Evolutionary conservation across 2,113 vertebrate species (phyloP).

Genomic region (Guaruba guarouba): DNA sequence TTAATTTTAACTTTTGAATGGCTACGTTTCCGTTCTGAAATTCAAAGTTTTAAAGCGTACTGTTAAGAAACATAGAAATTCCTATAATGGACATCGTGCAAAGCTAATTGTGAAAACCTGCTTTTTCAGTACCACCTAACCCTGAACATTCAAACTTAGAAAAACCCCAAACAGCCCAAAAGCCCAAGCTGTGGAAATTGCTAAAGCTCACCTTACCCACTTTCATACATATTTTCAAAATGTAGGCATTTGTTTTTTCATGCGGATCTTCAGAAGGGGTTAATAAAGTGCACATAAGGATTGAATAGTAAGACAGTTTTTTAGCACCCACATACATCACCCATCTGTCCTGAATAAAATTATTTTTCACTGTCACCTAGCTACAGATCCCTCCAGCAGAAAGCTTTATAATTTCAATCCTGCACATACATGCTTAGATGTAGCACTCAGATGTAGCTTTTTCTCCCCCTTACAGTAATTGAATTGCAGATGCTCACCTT

Average conservation of each 20-base stretch:
- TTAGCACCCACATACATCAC: neutral
- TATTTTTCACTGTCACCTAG: neutral
- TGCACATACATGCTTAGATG: neutral
- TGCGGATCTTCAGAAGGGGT: neutral
- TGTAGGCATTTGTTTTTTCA: neutral
- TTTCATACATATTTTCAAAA: neutral
- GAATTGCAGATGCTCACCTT: neutral
- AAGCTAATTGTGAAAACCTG: neutral
- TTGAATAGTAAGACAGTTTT: neutral
- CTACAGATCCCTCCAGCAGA: neutral
- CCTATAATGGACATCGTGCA: neutral
- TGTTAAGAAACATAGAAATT: neutral
- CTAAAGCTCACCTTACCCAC: neutral
- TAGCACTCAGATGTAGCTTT: neutral
- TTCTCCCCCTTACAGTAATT: neutral
- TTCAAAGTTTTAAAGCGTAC: neutral
- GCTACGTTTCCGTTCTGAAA: accelerated
- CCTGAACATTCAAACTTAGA: neutral
- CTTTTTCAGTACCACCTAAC: neutral
- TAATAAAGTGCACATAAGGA: neutral
- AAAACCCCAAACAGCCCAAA: neutral
- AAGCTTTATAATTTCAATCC: neutral
- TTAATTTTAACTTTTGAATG: neutral
- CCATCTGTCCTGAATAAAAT: neutral
- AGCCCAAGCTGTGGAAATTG: neutral